Conservation (phyloP, 1,140 invertebrate species). For the Meloidogyne chitwoodi region DNA sequence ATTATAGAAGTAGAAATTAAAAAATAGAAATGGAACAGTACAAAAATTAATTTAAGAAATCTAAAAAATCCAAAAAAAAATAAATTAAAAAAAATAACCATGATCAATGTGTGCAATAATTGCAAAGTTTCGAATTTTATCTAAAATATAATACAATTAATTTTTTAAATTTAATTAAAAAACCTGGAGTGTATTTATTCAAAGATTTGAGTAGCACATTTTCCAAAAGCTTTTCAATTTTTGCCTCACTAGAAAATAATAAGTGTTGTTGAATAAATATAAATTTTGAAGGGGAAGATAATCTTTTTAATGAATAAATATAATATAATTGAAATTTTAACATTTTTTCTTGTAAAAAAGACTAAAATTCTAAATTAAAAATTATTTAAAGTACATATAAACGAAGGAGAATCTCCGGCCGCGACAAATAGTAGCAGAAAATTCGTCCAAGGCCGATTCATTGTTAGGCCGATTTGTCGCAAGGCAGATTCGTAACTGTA, state of each 20-base stretch:
- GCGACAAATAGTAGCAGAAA: too few species aligned
- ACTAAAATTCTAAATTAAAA: too few species aligned
- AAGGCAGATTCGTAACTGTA: too few species aligned
- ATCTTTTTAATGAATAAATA: neutral
- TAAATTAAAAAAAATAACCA: conserved; percentile 61
- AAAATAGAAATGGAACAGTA: too few species aligned
- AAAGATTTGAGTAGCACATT: neutral
- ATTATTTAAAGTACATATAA: too few species aligned
- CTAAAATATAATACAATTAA: conserved; percentile 55
- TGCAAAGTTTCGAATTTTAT: conserved; percentile 83
- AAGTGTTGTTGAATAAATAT: neutral
- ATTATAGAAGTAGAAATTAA: too few species aligned
- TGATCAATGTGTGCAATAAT: conserved; percentile 97
- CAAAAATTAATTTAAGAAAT: too few species aligned
- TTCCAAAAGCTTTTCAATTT: neutral
- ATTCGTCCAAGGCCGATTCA: too few species aligned
- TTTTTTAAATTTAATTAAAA: neutral
- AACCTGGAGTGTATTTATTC: conserved; percentile 12
- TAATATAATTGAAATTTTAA: neutral
- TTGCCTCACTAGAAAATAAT: neutral
- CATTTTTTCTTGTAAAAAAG: neutral
- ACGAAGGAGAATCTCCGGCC: too few species aligned
- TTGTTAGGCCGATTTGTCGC: too few species aligned
- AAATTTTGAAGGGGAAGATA: neutral
- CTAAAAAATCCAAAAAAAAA: neutral